These are phyloP conservation scores for Drosophila malerkotliana DNA, from an alignment of 1,140 invertebrate species.

Conservation along the genomic window DNA sequence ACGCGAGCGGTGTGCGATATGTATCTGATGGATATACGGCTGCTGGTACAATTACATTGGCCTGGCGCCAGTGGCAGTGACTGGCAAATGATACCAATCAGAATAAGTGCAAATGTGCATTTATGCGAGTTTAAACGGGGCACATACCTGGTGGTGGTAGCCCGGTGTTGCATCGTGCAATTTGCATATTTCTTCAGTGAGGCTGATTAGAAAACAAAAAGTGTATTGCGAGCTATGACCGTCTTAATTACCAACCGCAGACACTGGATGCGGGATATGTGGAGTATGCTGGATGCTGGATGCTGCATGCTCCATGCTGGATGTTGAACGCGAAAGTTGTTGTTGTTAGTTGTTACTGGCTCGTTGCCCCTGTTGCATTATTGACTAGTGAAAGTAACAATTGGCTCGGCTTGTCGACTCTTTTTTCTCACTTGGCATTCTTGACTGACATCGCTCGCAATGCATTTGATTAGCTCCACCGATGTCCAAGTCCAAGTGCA, in stretches of 20 bases:
- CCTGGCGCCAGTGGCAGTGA: slow-evolving; percentile 51
- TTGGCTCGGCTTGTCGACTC: slow-evolving; percentile 53
- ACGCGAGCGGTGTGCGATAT: slow-evolving; percentile 12
- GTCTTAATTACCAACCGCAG: slow-evolving; percentile 65
- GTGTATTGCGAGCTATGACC: slow-evolving; percentile 37
- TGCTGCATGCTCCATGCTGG: neutral
- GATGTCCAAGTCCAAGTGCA: neutral
- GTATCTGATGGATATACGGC: slow-evolving; percentile 13
- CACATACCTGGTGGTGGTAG: slow-evolving; percentile 6
- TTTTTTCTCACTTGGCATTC: slow-evolving; percentile 55
- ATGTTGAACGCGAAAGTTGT: slow-evolving; percentile 61
- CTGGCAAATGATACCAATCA: slow-evolving; percentile 75
- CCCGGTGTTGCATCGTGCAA: slow-evolving; percentile 35
- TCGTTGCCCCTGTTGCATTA: slow-evolving; percentile 66
- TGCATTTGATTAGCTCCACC: slow-evolving; percentile 40
- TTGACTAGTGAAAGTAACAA: slow-evolving; percentile 79
- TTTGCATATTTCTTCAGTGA: slow-evolving; percentile 63
- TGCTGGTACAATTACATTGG: slow-evolving; percentile 21
- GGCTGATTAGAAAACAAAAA: slow-evolving; percentile 12
- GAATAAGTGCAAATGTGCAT: slow-evolving; percentile 81
- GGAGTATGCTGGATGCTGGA: neutral
- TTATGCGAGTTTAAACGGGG: slow-evolving; percentile 64
- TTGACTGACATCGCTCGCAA: slow-evolving; percentile 27
- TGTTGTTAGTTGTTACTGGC: slow-evolving; percentile 34
- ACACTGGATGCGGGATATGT: slow-evolving; percentile 32